Percentiles rank a stretch among this genome's conserved stretches.
Conservation (phyloP, 2,797 vertebrate species). For the Tragelaphus oryx region DNA sequence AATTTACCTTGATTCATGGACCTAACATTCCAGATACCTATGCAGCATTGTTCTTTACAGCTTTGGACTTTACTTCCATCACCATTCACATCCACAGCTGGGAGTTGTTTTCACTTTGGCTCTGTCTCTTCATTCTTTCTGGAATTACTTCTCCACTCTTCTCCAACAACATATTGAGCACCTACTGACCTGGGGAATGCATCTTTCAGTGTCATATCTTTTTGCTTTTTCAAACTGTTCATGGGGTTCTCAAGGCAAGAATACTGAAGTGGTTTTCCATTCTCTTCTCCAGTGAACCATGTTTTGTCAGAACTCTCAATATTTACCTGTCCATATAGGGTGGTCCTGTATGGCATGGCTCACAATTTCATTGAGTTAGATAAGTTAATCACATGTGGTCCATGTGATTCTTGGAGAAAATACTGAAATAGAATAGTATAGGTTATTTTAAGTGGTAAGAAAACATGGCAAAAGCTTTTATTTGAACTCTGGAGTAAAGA, state of each 20-base stretch:
- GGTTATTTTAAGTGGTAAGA: slow-evolving; percentile 39
- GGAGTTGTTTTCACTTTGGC: neutral
- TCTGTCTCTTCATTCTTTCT: neutral
- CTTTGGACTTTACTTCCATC: neutral
- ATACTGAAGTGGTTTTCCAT: neutral
- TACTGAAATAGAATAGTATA: slow-evolving; percentile 28
- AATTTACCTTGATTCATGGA: no score
- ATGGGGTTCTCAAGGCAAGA: neutral
- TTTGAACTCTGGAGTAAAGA: neutral
- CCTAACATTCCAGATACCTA: no score
- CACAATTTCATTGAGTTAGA: neutral
- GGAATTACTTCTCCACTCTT: neutral
- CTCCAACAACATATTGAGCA: neutral
- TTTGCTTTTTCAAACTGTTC: neutral
- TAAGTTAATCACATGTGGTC: neutral
- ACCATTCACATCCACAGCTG: neutral
- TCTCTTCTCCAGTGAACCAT: neutral
- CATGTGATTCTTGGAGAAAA: slow-evolving; percentile 40
- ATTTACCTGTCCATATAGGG: neutral
- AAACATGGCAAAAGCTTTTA: slow-evolving; percentile 43
- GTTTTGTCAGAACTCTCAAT: neutral
- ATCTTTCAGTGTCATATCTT: neutral
- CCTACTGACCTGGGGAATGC: neutral
- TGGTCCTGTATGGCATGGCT: neutral
- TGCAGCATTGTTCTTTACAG: no score